Percentiles rank a stretch among this genome's conserved stretches.
phyloP scores from a whole-genome alignment of 2,888 invertebrate genomes.

The Caradrina clavipalpis region DNA sequence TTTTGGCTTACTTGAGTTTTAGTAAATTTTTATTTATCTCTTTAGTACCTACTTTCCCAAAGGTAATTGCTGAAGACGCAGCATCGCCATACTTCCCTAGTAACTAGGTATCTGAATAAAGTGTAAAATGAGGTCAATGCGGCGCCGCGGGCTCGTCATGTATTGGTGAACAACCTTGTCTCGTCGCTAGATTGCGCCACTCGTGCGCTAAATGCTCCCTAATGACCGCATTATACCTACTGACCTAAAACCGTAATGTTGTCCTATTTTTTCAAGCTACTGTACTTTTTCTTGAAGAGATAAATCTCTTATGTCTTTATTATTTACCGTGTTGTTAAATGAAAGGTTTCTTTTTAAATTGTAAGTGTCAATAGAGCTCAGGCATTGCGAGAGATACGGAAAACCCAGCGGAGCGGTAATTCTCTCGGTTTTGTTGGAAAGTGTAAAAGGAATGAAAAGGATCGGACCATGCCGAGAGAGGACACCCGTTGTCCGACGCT shows the following conservation, averaged over 20 bases:
- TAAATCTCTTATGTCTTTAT: background rate
- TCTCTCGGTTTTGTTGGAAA: background rate
- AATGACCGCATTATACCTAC: constrained; percentile 4
- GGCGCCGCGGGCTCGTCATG: constrained; percentile 19
- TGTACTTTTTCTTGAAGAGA: background rate
- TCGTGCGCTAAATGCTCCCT: constrained; percentile 13
- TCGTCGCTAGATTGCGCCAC: constrained; percentile 47
- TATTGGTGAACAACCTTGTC: constrained; percentile 37
- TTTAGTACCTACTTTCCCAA: too few relatives aligned
- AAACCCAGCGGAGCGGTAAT: background rate
- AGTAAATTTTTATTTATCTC: too few relatives aligned
- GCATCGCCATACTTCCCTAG: constrained; percentile 8
- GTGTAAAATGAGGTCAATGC: constrained; percentile 32
- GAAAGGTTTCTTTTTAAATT: constrained; percentile 1
- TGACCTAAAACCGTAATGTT: background rate
- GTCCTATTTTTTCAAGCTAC: background rate
- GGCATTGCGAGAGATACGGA: background rate
- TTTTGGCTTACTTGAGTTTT: too few relatives aligned
- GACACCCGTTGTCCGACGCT: background rate
- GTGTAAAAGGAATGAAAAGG: constrained; percentile 2
- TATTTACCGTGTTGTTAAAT: background rate
- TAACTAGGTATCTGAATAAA: constrained; percentile 11
- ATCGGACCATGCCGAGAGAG: background rate
- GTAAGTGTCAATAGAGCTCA: constrained; percentile 3
- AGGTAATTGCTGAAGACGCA: too few relatives aligned